Base-by-base conservation (phyloP, 1,140 invertebrate species). In the Laupala kohalensis region DNA sequence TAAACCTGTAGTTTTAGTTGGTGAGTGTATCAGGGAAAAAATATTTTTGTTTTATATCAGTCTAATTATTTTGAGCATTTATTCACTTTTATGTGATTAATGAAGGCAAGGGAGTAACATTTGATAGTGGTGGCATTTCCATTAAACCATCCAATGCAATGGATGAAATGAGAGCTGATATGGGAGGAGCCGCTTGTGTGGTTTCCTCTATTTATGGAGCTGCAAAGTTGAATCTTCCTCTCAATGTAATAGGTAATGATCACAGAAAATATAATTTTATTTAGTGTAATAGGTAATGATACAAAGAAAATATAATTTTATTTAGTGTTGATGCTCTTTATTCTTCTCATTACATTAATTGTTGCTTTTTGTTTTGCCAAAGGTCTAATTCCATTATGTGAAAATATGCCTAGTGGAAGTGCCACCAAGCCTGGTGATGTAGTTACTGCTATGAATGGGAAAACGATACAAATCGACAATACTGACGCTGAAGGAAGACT, bases 401-500 rank as follows among this genome's bases (percentile, higher is more conserved):
- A 96, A 83, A 96, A 96, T 80, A 86, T 96, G 85, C 89, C 93
- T 0, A 90, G 90, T 69, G 92, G 93, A 25, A 84, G 79, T 75
- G 92, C 94, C 0, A 90, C 87, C 0, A 95, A 94, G 79, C 94
- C 94, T 25, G 93, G 94, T 12, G 94, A 96, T 80, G 86, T 97
- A 3, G 87, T 96, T 0, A 85, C 80, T 25, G 89, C 92, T 25
- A 89, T 90, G 81, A 95, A 93, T 80, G 93, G 93, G 26, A 95
- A 95, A 79, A 89, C 89, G 1, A 89, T 96, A 77, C 89, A 92
- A 37, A 85, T 96, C 24, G 91, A 95, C 77, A 95, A 96, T 77
- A 95, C 94, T 0, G 94, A 96, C 82, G 92, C 94, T 63, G 95
- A 96, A 78, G 94, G 94, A 1, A 83, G 94, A 29, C 82, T 97